Conservation (phyloP, 1,140 invertebrate genomes). For the Papilio machaon region DNA sequence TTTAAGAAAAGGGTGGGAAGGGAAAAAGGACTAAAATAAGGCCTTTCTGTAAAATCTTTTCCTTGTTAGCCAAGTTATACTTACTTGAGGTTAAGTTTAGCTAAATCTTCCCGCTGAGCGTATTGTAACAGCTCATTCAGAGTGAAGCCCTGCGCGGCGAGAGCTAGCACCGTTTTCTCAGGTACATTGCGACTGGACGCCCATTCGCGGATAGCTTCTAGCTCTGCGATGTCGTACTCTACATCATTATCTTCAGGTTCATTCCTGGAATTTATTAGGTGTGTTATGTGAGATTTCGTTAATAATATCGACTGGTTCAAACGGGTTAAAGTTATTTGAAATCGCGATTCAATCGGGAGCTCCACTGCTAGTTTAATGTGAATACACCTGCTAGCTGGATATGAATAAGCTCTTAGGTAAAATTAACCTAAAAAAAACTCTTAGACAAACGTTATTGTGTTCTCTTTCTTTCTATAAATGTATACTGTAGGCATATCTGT, state of each 20-base stretch:
- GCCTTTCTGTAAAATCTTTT: too few relatives aligned
- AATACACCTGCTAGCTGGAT: too few relatives aligned
- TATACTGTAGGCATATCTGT: neutral
- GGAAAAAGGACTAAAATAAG: too few relatives aligned
- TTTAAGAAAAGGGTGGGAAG: too few relatives aligned
- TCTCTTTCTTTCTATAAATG: neutral
- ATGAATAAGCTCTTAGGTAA: too few relatives aligned
- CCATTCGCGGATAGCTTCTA: conserved; percentile 55
- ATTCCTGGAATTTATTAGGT: neutral
- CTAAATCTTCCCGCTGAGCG: conserved; percentile 72
- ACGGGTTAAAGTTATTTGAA: too few relatives aligned
- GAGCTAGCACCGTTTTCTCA: conserved; percentile 48
- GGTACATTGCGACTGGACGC: conserved; percentile 56
- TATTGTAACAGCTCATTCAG: conserved; percentile 67
- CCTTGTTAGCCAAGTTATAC: conserved; percentile 33
- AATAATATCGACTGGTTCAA: too few relatives aligned
- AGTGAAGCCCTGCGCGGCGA: conserved; percentile 62
- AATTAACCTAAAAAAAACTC: too few relatives aligned
- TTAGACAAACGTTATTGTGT: neutral
- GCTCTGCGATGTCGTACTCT: conserved; percentile 45
- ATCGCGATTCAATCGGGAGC: too few relatives aligned
- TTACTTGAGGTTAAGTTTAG: conserved; percentile 69
- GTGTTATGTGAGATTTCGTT: too few relatives aligned
- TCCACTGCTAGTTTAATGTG: too few relatives aligned
- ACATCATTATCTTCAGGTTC: conserved; percentile 25